These are phyloP conservation scores for Brenthis ino DNA, from an alignment of 2,888 invertebrate species.

Conservation along the genomic window DNA sequence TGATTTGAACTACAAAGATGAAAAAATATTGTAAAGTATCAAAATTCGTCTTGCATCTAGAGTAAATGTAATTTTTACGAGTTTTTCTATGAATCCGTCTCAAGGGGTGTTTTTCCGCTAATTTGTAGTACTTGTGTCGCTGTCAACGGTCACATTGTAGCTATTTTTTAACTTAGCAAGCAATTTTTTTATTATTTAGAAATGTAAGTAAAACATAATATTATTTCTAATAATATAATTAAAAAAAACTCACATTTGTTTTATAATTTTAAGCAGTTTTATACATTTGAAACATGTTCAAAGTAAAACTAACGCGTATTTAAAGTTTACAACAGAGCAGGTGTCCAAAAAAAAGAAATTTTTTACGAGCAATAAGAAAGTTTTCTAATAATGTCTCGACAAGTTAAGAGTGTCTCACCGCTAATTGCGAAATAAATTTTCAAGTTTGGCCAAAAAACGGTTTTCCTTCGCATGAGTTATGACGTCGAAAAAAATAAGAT, in stretches of 20 bases:
- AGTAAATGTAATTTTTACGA: slow-evolving; percentile 79
- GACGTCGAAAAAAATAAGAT: slow-evolving; percentile 61
- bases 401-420: slow-evolving; percentile 67
- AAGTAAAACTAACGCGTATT: background rate
- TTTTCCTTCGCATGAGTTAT: slow-evolving; percentile 64
- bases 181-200: background rate
- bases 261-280: too few relatives aligned
- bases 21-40: slow-evolving; percentile 52
- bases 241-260: too few relatives aligned
- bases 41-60: slow-evolving; percentile 47
- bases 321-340: slow-evolving; percentile 46
- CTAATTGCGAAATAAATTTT: slow-evolving; percentile 81
- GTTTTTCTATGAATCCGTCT: slow-evolving; percentile 74
- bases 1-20: too few relatives aligned
- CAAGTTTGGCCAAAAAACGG: slow-evolving; percentile 76
- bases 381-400: slow-evolving; percentile 77
- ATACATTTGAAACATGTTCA: background rate
- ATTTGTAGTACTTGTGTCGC: slow-evolving; percentile 77
- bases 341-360: slow-evolving; percentile 71
- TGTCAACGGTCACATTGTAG: slow-evolving; percentile 60
- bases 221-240: background rate
- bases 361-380: slow-evolving; percentile 76
- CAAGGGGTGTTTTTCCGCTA: slow-evolving; percentile 68
- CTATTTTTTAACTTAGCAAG: slow-evolving; percentile 27
- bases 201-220: background rate